These are phyloP conservation scores for Sinohyriopsis cumingii DNA, from an alignment of 2,888 invertebrate species.

Conservation along the genomic window DNA sequence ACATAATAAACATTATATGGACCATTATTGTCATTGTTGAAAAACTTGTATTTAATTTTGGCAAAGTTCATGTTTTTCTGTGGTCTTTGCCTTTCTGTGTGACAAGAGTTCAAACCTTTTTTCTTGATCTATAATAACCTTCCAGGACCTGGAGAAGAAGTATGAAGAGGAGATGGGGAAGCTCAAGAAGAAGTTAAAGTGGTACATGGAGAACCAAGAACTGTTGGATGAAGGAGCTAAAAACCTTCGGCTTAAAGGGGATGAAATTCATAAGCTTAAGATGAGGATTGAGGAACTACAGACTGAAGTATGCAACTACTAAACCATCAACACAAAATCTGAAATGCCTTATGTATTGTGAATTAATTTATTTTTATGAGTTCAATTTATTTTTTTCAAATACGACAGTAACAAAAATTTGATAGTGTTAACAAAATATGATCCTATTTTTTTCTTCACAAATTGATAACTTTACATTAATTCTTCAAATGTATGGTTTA, in stretches of 20 bases:
- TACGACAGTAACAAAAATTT: too few species aligned
- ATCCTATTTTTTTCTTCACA: too few species aligned
- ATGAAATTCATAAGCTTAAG: slow-evolving; percentile 61
- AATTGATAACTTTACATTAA: too few species aligned
- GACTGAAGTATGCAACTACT: slow-evolving; percentile 53
- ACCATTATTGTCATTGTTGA: too few species aligned
- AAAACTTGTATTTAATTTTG: too few species aligned
- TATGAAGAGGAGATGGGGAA: slow-evolving; percentile 55
- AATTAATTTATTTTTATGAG: neutral
- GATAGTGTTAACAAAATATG: too few species aligned
- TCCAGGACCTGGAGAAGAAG: slow-evolving; percentile 53
- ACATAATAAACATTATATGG: too few species aligned
- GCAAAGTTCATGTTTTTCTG: too few species aligned
- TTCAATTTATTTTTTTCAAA: too few species aligned
- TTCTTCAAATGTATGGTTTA: too few species aligned
- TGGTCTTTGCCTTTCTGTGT: neutral
- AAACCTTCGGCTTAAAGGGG: slow-evolving; percentile 56
- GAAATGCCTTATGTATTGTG: neutral
- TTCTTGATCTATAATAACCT: slow-evolving; percentile 2
- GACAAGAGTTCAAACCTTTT: neutral
- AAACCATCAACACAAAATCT: neutral
- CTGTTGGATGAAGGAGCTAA: slow-evolving; percentile 64
- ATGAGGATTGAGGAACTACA: slow-evolving; percentile 60
- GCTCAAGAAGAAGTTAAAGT: slow-evolving; percentile 62
- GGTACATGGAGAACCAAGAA: slow-evolving; percentile 71